Percentiles rank a stretch among this genome's conserved stretches.
phyloP scores from a whole-genome alignment of 2,888 invertebrate genomes.

The Ophioninae sp. region DNA sequence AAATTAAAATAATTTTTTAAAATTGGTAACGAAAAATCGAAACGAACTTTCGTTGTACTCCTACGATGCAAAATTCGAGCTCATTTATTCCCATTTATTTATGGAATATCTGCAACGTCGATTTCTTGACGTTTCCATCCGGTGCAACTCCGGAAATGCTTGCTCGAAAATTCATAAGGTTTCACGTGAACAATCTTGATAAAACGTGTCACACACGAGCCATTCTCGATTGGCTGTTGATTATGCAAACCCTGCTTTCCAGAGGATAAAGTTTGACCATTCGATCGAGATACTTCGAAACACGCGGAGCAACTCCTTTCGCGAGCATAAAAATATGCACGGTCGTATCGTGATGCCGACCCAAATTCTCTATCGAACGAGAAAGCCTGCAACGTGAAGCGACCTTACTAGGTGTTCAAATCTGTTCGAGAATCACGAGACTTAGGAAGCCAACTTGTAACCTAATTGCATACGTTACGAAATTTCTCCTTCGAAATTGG shows the following conservation, averaged over 20 bases:
- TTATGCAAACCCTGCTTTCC: slow-evolving; percentile 4
- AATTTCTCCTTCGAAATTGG: neutral
- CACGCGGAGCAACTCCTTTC: slow-evolving; percentile 21
- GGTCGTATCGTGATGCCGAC: slow-evolving; percentile 39
- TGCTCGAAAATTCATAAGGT: neutral
- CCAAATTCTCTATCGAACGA: slow-evolving; percentile 61
- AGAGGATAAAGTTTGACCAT: slow-evolving; percentile 5
- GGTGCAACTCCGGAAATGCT: neutral
- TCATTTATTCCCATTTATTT: too few relatives aligned
- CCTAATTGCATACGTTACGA: slow-evolving; percentile 23
- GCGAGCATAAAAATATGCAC: slow-evolving; percentile 34
- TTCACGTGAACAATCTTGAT: neutral
- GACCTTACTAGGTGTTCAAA: slow-evolving; percentile 53
- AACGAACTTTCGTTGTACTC: too few relatives aligned
- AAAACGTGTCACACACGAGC: neutral
- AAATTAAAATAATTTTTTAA: too few relatives aligned
- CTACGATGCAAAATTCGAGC: too few relatives aligned
- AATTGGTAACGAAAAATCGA: too few relatives aligned
- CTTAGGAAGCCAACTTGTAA: slow-evolving; percentile 59
- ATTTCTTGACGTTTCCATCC: neutral
- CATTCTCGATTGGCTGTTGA: slow-evolving; percentile 4
- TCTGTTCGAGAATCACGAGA: slow-evolving; percentile 40
- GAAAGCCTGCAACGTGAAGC: slow-evolving; percentile 56
- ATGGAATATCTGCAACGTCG: neutral
- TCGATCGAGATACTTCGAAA: slow-evolving; percentile 17